Evolutionary conservation across 2,113 vertebrate species (phyloP).

Genomic region (Thalassarche chlororhynchos): DNA sequence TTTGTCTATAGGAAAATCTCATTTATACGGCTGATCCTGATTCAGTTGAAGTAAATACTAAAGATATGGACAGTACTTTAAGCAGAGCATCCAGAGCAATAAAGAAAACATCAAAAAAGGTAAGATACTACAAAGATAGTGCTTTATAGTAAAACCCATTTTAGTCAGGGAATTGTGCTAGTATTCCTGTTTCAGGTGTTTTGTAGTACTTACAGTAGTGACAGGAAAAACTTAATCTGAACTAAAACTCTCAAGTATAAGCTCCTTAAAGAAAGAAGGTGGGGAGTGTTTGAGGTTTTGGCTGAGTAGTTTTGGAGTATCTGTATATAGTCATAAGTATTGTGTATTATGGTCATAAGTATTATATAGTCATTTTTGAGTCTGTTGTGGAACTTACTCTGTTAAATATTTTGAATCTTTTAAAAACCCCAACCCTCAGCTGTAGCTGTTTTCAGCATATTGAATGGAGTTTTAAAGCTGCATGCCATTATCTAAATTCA

Average conservation of each 20-base stretch:
- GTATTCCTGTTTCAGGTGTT: neutral
- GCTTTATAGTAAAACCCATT: neutral
- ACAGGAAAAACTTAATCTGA: conserved; percentile 1
- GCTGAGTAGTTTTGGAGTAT: neutral
- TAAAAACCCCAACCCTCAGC: neutral
- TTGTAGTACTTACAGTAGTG: neutral
- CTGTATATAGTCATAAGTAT: neutral
- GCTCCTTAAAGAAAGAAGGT: neutral
- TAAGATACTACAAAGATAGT: conserved; percentile 32
- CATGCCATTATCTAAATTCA: neutral
- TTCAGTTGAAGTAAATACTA: conserved; percentile 94
- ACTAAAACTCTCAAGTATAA: conserved; percentile 7
- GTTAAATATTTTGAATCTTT: neutral
- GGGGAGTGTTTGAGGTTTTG: neutral
- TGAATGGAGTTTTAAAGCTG: neutral
- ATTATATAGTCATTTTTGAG: neutral
- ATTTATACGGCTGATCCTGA: conserved; percentile 92
- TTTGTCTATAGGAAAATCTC: conserved; percentile 87
- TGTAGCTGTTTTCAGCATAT: neutral
- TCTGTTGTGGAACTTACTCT: neutral
- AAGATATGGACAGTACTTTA: conserved; percentile 99
- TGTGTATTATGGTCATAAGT: neutral
- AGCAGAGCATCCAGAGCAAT: conserved; percentile 96
- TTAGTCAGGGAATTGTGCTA: neutral
- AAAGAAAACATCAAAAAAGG: conserved; percentile 98